Conservation (phyloP, 2,113 vertebrate genomes). For the Ailuropoda melanoleuca region DNA sequence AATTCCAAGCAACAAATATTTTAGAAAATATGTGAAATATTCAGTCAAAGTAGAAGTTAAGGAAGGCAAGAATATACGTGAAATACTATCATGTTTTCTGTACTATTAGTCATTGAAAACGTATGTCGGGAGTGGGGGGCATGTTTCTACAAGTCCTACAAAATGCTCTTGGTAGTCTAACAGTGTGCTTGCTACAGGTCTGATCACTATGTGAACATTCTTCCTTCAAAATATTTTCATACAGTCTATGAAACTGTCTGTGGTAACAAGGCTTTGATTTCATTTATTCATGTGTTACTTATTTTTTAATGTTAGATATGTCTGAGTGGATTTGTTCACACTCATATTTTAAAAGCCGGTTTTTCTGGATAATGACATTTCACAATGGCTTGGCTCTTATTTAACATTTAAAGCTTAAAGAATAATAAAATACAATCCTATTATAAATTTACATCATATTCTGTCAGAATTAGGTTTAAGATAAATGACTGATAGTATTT, state of each 20-base stretch:
- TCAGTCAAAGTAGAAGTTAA: neutral
- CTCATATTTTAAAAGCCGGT: neutral
- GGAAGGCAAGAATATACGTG: neutral
- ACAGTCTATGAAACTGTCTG: neutral
- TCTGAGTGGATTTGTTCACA: neutral
- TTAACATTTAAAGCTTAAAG: neutral
- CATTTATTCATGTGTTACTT: neutral
- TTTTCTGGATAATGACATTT: neutral
- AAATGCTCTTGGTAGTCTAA: neutral
- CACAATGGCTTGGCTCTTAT: neutral
- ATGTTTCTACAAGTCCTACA: neutral
- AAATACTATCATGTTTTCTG: neutral
- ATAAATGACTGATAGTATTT: neutral
- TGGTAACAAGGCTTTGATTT: neutral
- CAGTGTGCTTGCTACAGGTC: neutral
- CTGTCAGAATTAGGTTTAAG: neutral
- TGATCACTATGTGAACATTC: neutral
- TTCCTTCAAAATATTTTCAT: neutral
- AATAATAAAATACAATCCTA: neutral
- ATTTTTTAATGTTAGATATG: neutral
- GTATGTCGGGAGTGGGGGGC: neutral
- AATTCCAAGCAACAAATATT: neutral
- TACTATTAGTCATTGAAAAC: neutral
- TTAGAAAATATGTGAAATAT: neutral
- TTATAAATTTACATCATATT: neutral